phyloP scores from a whole-genome alignment of 2,797 vertebrate species.

The Loriculus beryllinus region DNA sequence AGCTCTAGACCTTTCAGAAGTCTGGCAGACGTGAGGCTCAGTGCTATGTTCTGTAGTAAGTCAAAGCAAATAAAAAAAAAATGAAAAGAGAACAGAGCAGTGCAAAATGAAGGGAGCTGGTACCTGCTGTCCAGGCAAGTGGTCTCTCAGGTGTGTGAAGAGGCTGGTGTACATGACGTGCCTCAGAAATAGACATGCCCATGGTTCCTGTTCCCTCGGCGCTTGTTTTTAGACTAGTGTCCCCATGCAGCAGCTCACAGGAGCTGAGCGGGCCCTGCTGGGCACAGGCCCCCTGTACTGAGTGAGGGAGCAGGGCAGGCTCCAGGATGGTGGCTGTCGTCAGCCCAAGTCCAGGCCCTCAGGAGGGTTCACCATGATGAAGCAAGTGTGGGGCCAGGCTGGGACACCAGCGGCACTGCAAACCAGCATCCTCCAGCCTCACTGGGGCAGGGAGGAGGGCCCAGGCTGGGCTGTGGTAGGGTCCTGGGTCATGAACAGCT shows the following conservation, averaged over 20 bases:
- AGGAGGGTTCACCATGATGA: accelerated
- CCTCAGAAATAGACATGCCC: not conserved
- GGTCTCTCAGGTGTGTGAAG: accelerated
- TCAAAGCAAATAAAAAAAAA: not conserved
- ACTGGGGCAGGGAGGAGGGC: not conserved
- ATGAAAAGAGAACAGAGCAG: not conserved
- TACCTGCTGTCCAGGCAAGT: not conserved
- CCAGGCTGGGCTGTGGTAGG: not conserved
- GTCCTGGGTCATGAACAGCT: accelerated
- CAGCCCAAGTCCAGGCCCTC: not conserved
- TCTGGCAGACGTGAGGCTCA: not conserved
- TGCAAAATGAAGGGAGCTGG: not conserved
- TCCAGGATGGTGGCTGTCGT: accelerated
- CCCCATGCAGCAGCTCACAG: accelerated
- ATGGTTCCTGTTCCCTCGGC: not conserved
- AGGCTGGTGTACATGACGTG: accelerated
- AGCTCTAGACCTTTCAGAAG: not conserved
- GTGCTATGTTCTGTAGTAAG: not conserved
- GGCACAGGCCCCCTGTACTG: accelerated
- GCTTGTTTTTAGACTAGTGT: not conserved
- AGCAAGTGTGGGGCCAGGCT: accelerated
- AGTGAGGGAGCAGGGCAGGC: accelerated
- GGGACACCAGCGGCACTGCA: accelerated
- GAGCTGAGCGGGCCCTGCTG: accelerated
- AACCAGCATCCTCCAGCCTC: accelerated